Evolutionary conservation across 2,888 invertebrate genomes (phyloP).

Genomic region (Amaurobius ferox): DNA sequence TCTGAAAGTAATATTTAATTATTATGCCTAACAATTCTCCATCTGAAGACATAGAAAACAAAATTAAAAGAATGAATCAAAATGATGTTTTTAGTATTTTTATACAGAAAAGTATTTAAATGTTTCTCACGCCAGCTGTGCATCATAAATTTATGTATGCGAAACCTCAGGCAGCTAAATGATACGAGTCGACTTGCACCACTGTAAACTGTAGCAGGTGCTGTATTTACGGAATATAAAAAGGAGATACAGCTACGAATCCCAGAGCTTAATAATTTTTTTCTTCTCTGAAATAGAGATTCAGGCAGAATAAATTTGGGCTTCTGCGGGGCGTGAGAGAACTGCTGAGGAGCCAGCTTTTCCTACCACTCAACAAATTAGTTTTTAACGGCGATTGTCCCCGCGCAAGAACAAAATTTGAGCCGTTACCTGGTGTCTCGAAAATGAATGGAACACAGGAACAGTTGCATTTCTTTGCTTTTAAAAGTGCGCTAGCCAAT

Average conservation of each 20-base stretch:
- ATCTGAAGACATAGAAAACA: no score
- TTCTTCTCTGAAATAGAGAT: constrained; percentile 64
- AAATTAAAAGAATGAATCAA: no score
- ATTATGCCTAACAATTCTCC: no score
- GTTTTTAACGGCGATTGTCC: constrained; percentile 67
- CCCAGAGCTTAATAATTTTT: constrained; percentile 58
- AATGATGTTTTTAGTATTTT: no score
- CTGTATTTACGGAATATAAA: constrained; percentile 62
- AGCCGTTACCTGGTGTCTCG: constrained; percentile 66
- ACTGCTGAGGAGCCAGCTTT: constrained; percentile 46
- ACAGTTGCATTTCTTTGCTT: constrained; percentile 62
- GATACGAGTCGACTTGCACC: not conserved
- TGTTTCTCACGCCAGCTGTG: not conserved
- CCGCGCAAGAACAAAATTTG: constrained; percentile 36
- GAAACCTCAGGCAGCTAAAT: constrained; percentile 3
- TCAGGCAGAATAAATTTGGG: constrained; percentile 57
- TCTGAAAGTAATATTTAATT: no score
- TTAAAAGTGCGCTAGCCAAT: constrained; percentile 62
- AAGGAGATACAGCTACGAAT: constrained; percentile 60
- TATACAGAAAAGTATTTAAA: not conserved
- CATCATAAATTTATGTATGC: not conserved
- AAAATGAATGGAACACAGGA: constrained; percentile 59
- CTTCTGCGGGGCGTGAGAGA: constrained; percentile 56
- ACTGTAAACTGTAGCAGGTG: not conserved
- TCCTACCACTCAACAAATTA: constrained; percentile 65